These are phyloP conservation scores for Yponomeuta malinellus DNA, from an alignment of 2,888 invertebrate species.

Conservation along the genomic window DNA sequence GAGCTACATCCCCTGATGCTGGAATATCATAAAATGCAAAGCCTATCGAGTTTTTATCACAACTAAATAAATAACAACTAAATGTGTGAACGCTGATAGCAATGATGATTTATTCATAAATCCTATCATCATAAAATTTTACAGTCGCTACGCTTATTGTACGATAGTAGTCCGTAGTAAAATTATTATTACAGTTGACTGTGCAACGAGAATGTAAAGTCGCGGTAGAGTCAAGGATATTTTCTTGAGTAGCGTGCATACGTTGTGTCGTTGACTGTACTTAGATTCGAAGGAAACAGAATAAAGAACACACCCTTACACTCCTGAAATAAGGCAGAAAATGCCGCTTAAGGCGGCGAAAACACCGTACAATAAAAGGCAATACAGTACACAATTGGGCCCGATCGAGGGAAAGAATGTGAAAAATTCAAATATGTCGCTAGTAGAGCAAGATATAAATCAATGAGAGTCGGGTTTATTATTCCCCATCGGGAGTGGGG, in stretches of 20 bases:
- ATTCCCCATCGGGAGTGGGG: conserved; percentile 12
- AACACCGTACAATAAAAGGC: neutral
- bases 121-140: neutral
- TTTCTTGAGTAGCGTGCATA: too few species aligned
- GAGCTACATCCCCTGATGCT: conserved; percentile 88
- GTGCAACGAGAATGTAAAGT: too few species aligned
- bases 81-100: neutral
- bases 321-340: neutral
- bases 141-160: too few species aligned
- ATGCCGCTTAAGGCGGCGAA: neutral
- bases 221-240: too few species aligned
- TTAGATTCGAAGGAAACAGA: too few species aligned
- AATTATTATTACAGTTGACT: too few species aligned
- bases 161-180: neutral
- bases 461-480: conserved; percentile 18
- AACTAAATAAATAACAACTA: neutral
- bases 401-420: neutral
- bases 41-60: neutral
- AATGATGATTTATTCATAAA: neutral
- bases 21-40: neutral
- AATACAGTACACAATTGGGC: neutral
- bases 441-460: conserved; percentile 16
- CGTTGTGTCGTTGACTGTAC: too few species aligned
- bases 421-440: conserved; percentile 15
- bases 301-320: too few species aligned